phyloP scores from a whole-genome alignment of 2,888 invertebrate genomes.

The Aquatica leii region DNA sequence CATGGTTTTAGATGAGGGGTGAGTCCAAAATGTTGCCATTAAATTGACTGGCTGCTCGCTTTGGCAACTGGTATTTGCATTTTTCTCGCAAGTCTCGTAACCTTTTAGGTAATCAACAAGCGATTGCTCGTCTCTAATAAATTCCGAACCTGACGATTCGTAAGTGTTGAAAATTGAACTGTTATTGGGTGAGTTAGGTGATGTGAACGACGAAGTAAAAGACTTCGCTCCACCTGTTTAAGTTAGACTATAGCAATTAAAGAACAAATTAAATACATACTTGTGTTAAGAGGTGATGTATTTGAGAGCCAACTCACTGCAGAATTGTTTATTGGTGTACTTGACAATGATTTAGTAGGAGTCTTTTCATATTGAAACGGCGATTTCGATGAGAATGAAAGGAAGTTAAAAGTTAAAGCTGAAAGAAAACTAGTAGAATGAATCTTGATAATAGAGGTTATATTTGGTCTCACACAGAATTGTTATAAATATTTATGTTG shows the following conservation, averaged over 20 bases:
- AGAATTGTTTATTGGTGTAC: constrained; percentile 56
- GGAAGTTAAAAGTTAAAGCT: constrained; percentile 18
- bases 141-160: constrained; percentile 52
- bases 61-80: constrained; percentile 47
- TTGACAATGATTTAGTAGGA: constrained; percentile 30
- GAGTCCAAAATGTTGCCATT: constrained; percentile 65
- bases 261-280: background rate
- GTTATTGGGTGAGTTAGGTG: constrained; percentile 14
- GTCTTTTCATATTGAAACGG: constrained; percentile 13
- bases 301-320: constrained; percentile 58
- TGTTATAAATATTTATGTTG: background rate
- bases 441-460: too few relatives aligned
- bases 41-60: constrained; percentile 62
- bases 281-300: constrained; percentile 50
- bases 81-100: constrained; percentile 54
- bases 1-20: constrained; percentile 62
- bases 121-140: constrained; percentile 62
- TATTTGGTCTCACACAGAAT: too few relatives aligned
- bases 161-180: constrained; percentile 15
- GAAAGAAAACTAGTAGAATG: too few relatives aligned
- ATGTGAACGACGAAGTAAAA: constrained; percentile 10
- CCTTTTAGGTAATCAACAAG: constrained; percentile 62
- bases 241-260: too few relatives aligned
- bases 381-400: constrained; percentile 15
- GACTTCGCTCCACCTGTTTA: constrained; percentile 10